Base-by-base conservation (phyloP, 2,888 invertebrate genomes). In the Cylindroiulus punctatus region DNA sequence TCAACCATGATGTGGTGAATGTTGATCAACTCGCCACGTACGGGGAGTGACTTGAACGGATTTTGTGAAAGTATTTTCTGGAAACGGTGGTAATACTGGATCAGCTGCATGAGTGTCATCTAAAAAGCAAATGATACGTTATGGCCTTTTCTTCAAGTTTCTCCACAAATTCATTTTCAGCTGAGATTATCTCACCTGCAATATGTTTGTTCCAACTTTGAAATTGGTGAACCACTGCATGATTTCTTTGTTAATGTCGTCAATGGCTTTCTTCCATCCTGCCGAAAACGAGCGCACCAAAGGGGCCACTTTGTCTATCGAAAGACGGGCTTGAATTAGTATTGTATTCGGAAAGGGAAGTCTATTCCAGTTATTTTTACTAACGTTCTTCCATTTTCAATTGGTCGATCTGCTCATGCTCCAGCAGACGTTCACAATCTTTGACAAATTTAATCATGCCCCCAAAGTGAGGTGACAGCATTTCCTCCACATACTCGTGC, bases 1-100 rank as follows among this genome's bases (percentile, higher is more conserved):
- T 99, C 99, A 1, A 98, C 97, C 97, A 99, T 99, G 87, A 99
- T 96, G 87, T 98, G 97, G 92, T 99, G 99, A 90, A 98, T 97
- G 91, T 99, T 99, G 4, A 98, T 97, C 86, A 99, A 93, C 91
- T 98, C 97, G 10, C 96, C 95, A 88, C 91, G 90, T 85, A 92
- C 91, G 84, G 92, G 90, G 88, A 92, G 89, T 87, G 91, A 90
- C 86, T 92, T 91, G 89, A 93, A 92, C 10, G 92, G 91, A 86
- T 91, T 91, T 26, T 97, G 96, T 12, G 96, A 95, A 32, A 99
- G 92, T 32, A 99, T 93, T 91, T 99, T 98, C 89, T 97, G 97
- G 91, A 99, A 98, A 89, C 98, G 94, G 91, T 99, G 97, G 91
- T 99, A 99, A 92, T 99, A 99, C 91, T 99, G 98, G 87, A 99